Evolutionary conservation across 2,113 vertebrate genomes (phyloP).

Genomic region (Trichechus manatus): DNA sequence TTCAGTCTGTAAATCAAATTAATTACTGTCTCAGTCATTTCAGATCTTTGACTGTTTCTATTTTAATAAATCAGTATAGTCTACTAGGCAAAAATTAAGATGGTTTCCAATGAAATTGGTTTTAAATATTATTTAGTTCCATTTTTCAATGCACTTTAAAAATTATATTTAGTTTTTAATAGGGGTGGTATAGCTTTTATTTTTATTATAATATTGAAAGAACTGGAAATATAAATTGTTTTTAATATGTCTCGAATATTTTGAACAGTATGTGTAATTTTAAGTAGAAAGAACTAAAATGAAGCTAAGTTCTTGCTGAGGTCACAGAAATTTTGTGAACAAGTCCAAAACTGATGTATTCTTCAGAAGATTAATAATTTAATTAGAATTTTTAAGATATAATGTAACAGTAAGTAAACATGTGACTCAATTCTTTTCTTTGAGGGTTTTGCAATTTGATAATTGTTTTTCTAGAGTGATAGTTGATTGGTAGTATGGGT

Average conservation of each 20-base stretch:
- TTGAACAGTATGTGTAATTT: neutral
- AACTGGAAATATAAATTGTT: neutral
- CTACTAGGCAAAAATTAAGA: neutral
- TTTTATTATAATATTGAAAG: neutral
- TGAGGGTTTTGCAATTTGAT: too few relatives aligned
- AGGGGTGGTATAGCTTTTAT: neutral
- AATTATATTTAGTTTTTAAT: neutral
- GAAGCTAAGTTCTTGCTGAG: too few relatives aligned
- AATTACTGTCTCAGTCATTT: conserved; percentile 43
- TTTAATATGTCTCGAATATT: neutral
- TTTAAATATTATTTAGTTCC: neutral
- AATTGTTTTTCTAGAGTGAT: too few relatives aligned
- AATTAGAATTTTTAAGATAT: too few relatives aligned
- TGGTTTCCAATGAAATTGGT: neutral
- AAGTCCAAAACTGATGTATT: too few relatives aligned
- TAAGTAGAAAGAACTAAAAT: too few relatives aligned
- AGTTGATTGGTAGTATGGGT: too few relatives aligned
- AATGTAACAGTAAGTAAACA: too few relatives aligned
- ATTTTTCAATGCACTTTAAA: neutral
- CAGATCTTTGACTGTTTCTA: neutral
- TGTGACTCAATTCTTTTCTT: too few relatives aligned
- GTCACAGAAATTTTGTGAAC: too few relatives aligned
- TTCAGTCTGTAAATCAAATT: neutral
- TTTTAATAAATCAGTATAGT: neutral
- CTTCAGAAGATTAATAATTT: too few relatives aligned